Evolutionary conservation across 2,113 vertebrate species (phyloP), one percentile per base, ranked within the genome.

Genomic region (Mesocricetus auratus): DNA sequence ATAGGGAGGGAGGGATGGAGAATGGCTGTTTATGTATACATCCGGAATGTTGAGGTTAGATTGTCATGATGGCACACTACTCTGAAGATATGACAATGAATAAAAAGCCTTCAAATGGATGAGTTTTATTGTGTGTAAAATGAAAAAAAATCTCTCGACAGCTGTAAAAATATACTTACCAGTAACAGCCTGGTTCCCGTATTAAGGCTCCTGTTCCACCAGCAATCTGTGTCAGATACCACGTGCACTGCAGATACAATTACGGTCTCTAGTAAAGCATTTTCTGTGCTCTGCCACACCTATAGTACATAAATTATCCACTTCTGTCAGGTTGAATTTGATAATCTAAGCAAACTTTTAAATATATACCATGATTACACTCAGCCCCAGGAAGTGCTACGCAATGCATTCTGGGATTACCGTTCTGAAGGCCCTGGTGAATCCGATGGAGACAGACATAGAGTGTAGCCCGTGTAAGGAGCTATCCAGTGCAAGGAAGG

Each of bases 241-340:
- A 99, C 98, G 62, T 98, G 99, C 90, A 99, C 97, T 79, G 98
- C 22, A 60, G 99, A 98, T 62, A 99, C 98, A 91, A 99, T 94
- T 71, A 98, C 99, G 96, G 98, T 99, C 95, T 99, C 99, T 50
- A 99, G 96, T 60, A 99, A 97, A 79, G 99, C 99, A 86, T 99
- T 99, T 95, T 99, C 99, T 94, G 99, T 99, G 96, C 98, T 99
- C 98, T 99, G 99, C 99, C 99, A 99, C 71, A 99, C 99, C 99
- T 99, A 93, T 19, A 90, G 68, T 6, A 93, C 0, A 96, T 74
- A 97, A 73, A 95, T 71, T 31, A 85, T 19, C 47, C 97, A 96
- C 0, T 93, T 95, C 97, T 69, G 94, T 36, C 68, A 74, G 42
- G 56, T 2, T 96, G 47, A 95, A 92, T 79, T 56, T 42, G 68